phyloP scores from a whole-genome alignment of 2,888 invertebrate species.

The Spialia ferax region DNA sequence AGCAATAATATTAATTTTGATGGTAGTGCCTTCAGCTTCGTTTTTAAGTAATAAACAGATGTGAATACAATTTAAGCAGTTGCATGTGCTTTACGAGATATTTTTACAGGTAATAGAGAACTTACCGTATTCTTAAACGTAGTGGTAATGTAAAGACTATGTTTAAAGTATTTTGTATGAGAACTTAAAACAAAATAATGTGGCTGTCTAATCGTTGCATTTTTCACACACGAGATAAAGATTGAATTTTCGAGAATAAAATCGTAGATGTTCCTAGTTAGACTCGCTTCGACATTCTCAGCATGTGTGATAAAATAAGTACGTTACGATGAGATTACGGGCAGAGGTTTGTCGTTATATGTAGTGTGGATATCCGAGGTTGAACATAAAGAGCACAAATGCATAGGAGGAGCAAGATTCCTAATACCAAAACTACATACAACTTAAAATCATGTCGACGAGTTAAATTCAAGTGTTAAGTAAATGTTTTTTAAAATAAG shows the following conservation, averaged over 20 bases:
- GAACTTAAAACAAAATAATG: conserved; percentile 69
- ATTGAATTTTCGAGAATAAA: conserved; percentile 62
- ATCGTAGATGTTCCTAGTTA: conserved; percentile 79
- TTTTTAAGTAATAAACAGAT: conserved; percentile 69
- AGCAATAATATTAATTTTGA: conserved; percentile 80
- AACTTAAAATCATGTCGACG: conserved; percentile 76
- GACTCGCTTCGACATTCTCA: conserved; percentile 69
- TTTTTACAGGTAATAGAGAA: conserved; percentile 83
- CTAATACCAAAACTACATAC: conserved; percentile 75
- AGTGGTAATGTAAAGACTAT: conserved; percentile 76
- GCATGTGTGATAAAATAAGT: conserved; percentile 66
- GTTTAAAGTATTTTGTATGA: conserved; percentile 78
- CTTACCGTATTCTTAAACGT: conserved; percentile 74
- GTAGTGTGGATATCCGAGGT: conserved; percentile 53
- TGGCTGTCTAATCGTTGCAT: conserved; percentile 83
- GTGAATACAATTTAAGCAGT: conserved; percentile 71
- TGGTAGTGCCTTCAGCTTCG: conserved; percentile 85
- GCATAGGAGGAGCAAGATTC: conserved; percentile 73
- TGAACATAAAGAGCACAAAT: conserved; percentile 68
- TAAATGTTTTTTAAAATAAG: conserved; percentile 82
- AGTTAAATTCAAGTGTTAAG: conserved; percentile 76
- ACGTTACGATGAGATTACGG: conserved; percentile 64
- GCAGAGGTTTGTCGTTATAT: conserved; percentile 51
- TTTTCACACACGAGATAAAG: conserved; percentile 74
- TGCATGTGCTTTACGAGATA: conserved; percentile 83